Base-by-base conservation (phyloP, 2,113 vertebrate genomes). In the Piaya cayana region DNA sequence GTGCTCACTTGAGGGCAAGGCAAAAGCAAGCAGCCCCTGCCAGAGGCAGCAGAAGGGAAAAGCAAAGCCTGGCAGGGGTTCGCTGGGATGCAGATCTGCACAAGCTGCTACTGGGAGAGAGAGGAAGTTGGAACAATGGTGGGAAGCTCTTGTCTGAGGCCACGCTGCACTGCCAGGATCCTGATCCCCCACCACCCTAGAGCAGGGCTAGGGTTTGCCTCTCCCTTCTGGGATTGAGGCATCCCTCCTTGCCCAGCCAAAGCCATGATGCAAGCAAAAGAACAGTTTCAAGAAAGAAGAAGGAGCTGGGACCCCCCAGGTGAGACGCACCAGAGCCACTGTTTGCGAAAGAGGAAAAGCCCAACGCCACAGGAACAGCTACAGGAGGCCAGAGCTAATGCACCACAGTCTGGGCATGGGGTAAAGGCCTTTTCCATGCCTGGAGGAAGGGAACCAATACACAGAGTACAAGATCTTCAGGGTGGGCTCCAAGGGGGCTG, bases 1-100 rank as follows among this genome's bases (percentile, higher is more conserved):
- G 52, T n/a, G 50, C 42, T 62, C 0, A 0, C 2, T 3, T 3
- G 12, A n/a, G 9, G 12, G 58, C 62, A 80, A 5, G 62, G 45
- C 9, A 11, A 76, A 85, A 92, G 55, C 55, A 69, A 82, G 43
- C 58, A 75, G 27, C 7, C 52, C 49, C 65, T 60, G 29, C 9
- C 23, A 22, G 30, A 65, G 29, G 74, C 34, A 19, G 85, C 53
- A 21, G 27, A 8, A 29, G 36, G 3, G 8, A 36, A 93, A 81
- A 88, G 65, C 52, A 90, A 93, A 78, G 87, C 5, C 7, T 52
- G 67, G 85, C 39, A 47, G 20, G 18, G 36, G 17, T 76, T 47
- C 74, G 55, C 12, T 0, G 23, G 47, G 45, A 67, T 59, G 71
- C 63, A 80, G 34, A 72, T 72, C 36, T 42, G 81, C 67, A 23